Percentiles rank a stretch among this genome's conserved stretches.
Conservation (phyloP, 2,888 invertebrate species). For the Tupiocoris notatus region DNA sequence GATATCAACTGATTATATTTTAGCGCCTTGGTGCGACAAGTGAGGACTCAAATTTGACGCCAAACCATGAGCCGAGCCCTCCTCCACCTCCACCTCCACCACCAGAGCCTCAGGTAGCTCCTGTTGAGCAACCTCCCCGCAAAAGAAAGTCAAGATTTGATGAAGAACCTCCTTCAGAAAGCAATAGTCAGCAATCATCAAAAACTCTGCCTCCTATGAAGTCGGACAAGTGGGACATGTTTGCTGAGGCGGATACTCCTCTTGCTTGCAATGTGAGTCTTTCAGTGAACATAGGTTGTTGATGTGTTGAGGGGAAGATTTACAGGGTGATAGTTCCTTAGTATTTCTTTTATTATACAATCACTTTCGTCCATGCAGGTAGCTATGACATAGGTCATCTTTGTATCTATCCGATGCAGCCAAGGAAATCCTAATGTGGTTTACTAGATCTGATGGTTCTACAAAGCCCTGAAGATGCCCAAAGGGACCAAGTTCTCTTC, state of each 20-base stretch:
- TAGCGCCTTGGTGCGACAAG: conserved; percentile 61
- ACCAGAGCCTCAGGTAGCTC: conserved; percentile 1
- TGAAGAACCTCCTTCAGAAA: conserved; percentile 50
- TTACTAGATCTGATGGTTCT: too few relatives aligned
- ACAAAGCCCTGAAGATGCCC: too few relatives aligned
- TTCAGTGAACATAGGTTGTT: not conserved
- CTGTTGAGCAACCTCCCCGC: conserved; percentile 21
- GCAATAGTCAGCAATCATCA: conserved; percentile 45
- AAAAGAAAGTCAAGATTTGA: conserved; percentile 49
- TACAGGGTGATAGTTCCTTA: too few relatives aligned
- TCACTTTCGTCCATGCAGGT: too few relatives aligned
- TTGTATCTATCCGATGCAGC: too few relatives aligned
- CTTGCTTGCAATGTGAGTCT: conserved; percentile 68
- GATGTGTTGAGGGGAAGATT: not conserved
- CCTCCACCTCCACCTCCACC: conserved; percentile 14
- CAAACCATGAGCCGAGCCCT: conserved; percentile 22
- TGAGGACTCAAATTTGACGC: conserved; percentile 59
- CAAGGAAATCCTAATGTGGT: too few relatives aligned
- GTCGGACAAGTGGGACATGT: conserved; percentile 72
- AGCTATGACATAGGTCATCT: too few relatives aligned
- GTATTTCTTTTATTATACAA: too few relatives aligned
- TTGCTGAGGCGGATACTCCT: conserved; percentile 87
- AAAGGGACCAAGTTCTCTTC: too few relatives aligned
- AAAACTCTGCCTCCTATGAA: conserved; percentile 21
- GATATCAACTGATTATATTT: conserved; percentile 39